Evolutionary conservation across 2,113 vertebrate genomes (phyloP).

Genomic region (Prionailurus bengalensis): DNA sequence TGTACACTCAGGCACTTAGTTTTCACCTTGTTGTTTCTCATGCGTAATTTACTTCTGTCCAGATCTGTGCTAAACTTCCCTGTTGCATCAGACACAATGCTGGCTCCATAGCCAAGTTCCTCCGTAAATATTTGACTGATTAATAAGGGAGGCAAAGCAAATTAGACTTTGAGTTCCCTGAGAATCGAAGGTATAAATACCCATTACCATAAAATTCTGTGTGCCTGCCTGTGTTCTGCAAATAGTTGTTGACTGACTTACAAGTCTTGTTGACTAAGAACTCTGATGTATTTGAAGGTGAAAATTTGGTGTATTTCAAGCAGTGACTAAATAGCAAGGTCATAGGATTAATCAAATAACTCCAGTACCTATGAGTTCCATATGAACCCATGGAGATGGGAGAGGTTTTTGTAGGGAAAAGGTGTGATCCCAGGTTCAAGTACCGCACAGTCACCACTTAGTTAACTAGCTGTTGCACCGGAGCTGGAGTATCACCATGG

Average conservation of each 20-base stretch:
- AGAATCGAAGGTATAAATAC: slow-evolving; percentile 75
- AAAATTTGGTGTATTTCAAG: slow-evolving; percentile 57
- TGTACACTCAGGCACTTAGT: background rate
- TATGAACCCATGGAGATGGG: background rate
- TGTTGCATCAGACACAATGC: background rate
- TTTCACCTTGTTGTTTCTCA: background rate
- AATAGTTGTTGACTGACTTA: slow-evolving; percentile 71
- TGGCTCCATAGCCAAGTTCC: slow-evolving; percentile 30
- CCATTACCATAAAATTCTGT: slow-evolving; percentile 70
- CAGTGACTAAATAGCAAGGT: slow-evolving; percentile 67
- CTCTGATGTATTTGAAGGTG: slow-evolving; percentile 62
- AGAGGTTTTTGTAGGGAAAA: background rate
- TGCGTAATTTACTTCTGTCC: background rate
- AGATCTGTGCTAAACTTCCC: background rate
- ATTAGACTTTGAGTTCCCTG: slow-evolving; percentile 73
- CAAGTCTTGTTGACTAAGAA: slow-evolving; percentile 70
- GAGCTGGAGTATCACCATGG: background rate
- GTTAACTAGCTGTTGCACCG: background rate
- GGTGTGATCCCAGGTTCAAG: background rate
- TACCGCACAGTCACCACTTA: background rate
- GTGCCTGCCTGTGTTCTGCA: slow-evolving; percentile 60
- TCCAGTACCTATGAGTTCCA: background rate
- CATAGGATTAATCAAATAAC: slow-evolving; percentile 59
- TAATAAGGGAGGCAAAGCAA: slow-evolving; percentile 74
- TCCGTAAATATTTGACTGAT: slow-evolving; percentile 80